These are phyloP conservation scores for Sebastiscus albofasciatus DNA, from an alignment of 2,797 vertebrate species.

Conservation along the genomic window DNA sequence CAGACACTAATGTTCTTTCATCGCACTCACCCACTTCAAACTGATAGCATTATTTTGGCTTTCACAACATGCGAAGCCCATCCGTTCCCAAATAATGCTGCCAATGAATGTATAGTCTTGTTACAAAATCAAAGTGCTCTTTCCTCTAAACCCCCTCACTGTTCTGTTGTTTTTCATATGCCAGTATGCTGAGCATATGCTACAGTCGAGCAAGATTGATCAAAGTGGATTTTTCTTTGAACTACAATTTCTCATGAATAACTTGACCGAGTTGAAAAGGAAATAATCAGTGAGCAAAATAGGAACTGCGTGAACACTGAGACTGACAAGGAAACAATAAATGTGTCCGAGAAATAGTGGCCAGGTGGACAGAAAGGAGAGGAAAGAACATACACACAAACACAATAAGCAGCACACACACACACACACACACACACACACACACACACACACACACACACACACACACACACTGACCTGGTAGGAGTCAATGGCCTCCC, in stretches of 20 bases:
- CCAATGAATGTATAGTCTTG: background rate
- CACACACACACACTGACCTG: slow-evolving; percentile 83
- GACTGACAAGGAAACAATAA: background rate
- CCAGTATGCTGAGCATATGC: background rate
- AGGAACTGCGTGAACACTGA: background rate
- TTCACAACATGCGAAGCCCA: background rate
- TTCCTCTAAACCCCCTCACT: background rate
- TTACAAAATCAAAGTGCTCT: slow-evolving; percentile 7
- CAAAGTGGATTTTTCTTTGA: background rate
- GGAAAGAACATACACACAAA: background rate
- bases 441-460: slow-evolving; percentile 63
- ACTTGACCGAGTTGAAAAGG: background rate
- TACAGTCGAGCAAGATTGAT: background rate
- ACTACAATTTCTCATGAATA: background rate
- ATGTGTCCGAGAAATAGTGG: background rate
- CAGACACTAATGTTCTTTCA: slow-evolving; percentile 16
- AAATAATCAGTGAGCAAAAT: background rate
- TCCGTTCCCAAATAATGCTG: background rate
- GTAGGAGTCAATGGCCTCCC: slow-evolving; percentile 90
- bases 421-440: background rate
- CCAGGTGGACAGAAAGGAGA: slow-evolving; percentile 3
- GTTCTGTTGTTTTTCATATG: background rate
- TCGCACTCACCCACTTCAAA: slow-evolving; percentile 10
- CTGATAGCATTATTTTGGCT: background rate
- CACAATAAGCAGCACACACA: background rate